Conservation (phyloP, 2,113 vertebrate species). For the Xyliphius kryptos region DNA sequence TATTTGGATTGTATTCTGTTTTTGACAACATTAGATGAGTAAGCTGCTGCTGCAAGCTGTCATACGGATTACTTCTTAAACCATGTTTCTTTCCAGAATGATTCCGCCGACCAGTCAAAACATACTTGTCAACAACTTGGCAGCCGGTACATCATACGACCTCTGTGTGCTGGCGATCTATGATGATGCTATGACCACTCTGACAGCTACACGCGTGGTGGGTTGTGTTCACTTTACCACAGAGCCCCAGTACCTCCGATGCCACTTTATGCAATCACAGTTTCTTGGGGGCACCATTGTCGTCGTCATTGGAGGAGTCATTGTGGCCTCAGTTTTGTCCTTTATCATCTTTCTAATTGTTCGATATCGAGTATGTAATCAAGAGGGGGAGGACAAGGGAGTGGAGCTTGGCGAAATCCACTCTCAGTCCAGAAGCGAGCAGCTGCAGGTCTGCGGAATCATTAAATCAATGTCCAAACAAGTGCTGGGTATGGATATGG, state of each 20-base stretch:
- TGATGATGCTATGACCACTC: slow-evolving; percentile 87
- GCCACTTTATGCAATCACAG: slow-evolving; percentile 99
- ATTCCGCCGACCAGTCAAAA: slow-evolving; percentile 93
- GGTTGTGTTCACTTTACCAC: slow-evolving; percentile 94
- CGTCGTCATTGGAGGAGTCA: slow-evolving; percentile 97
- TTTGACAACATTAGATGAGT: not conserved
- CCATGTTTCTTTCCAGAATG: slow-evolving; percentile 71
- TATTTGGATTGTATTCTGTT: not conserved
- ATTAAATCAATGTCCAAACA: slow-evolving; percentile 86
- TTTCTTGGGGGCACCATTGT: slow-evolving; percentile 98
- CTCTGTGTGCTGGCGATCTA: slow-evolving; percentile 96
- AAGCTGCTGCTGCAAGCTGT: not conserved
- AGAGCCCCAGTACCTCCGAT: slow-evolving; percentile 90
- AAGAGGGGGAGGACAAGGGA: slow-evolving; percentile 79
- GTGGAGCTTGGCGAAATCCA: slow-evolving; percentile 92
- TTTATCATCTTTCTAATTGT: slow-evolving; percentile 99
- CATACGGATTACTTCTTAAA: slow-evolving; percentile 10
- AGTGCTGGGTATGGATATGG: slow-evolving; percentile 77
- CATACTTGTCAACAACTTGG: slow-evolving; percentile 94
- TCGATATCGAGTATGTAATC: slow-evolving; percentile 94
- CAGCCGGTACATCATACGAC: slow-evolving; percentile 85
- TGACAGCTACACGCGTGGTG: slow-evolving; percentile 92
- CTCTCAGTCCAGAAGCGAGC: slow-evolving; percentile 86
- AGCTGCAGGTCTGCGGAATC: slow-evolving; percentile 78
- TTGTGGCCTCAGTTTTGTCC: slow-evolving; percentile 92